Base-by-base conservation (phyloP, 2,888 invertebrate species). In the Drosophila colorata region DNA sequence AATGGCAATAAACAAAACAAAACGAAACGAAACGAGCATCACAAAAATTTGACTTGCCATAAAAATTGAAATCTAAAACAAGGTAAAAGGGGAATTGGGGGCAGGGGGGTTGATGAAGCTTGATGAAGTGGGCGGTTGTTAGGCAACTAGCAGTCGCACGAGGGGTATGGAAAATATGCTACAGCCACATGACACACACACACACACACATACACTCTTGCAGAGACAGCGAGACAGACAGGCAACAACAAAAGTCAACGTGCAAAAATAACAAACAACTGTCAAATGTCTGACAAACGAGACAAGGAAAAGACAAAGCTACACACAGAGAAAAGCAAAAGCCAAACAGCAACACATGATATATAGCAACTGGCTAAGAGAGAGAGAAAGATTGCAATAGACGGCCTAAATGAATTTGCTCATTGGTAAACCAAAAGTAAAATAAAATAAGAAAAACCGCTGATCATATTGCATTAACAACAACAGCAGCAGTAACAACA, bases 261-360 rank as follows among this genome's bases (percentile, higher is more conserved):
- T 88, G 83, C 88, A 83, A 86, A 83, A 85, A 84, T 87, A 88
- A 88, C 88, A 88, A 88, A 84, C 87, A 79, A 87, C 89, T 86
- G 86, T 88, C 86, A 86, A 86, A 86, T 86, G 86, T 78, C 83
- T 89, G 90, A 88, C 90, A 88, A 89, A 88, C 88, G 88, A 89
- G 85, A 88, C 89, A 89, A 86, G 88, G 80, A 88, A 89, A 87
- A 88, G 88, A 86, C 86, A 87, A 73, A 80, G 74, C 69, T 66
- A 69, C 79, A 63, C 59, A 76, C 67, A 76, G 23, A 51, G 31
- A 57, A 68, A 72, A 55, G 49, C 46, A 57, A 57, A 61, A 53
- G 43, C 31, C 44, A 60, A 43, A 41, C 48, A 58, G 48, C 59
- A 64, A 64, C 68, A 72, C 44, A 56, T 75, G 56, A 74, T 59